phyloP scores from a whole-genome alignment of 2,888 invertebrate genomes.

The Muschampia plurimacula region DNA sequence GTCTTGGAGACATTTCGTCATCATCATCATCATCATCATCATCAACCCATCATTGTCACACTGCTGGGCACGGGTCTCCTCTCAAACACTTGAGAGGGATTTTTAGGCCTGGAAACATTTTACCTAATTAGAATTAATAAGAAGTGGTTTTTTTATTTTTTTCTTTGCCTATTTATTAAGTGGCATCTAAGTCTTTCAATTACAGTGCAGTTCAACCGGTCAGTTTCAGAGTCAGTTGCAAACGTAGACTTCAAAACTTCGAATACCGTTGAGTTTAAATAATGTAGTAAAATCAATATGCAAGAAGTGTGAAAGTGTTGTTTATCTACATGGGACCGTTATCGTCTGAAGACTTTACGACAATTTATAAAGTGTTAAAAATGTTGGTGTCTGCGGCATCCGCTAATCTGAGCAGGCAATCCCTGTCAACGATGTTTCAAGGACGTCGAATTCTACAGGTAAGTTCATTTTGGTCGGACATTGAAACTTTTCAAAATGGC shows the following conservation, averaged over 20 bases:
- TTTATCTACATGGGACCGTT: slow-evolving; percentile 19
- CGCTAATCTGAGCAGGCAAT: slow-evolving; percentile 63
- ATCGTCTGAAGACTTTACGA: slow-evolving; percentile 14
- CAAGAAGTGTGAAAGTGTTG: not conserved
- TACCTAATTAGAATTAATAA: not conserved
- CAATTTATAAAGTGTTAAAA: slow-evolving; percentile 43
- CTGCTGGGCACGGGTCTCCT: no score
- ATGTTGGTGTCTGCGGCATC: slow-evolving; percentile 71
- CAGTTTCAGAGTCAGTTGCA: not conserved
- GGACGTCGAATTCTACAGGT: slow-evolving; percentile 50
- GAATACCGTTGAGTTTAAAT: not conserved
- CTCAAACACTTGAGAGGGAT: no score
- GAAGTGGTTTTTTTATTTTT: not conserved
- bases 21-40: no score
- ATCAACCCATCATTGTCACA: no score
- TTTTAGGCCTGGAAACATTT: not conserved
- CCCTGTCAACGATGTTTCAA: slow-evolving; percentile 72
- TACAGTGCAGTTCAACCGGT: not conserved
- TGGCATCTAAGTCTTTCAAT: not conserved
- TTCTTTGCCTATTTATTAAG: not conserved
- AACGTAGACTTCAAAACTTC: not conserved
- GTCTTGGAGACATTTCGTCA: no score
- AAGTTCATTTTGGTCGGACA: not conserved
- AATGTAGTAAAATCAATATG: not conserved
- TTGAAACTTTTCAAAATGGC: no score